A percentile compares a stretch with the other conserved stretches of the same genome.
phyloP scores from a whole-genome alignment of 2,888 invertebrate species.

The Phortica okadai region DNA sequence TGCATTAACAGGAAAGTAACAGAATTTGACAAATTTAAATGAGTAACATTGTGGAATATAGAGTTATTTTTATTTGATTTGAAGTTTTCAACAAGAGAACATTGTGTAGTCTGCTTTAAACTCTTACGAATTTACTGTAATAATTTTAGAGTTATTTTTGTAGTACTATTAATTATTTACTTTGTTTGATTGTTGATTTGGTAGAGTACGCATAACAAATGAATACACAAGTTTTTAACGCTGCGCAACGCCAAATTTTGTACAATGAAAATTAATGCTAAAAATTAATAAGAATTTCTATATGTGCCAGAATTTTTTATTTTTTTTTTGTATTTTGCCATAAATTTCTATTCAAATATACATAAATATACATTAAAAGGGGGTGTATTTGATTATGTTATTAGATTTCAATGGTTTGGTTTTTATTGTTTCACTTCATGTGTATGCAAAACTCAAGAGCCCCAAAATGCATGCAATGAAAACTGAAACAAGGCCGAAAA shows the following conservation, averaged over 20 bases:
- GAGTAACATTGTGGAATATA: no score
- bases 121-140: no score
- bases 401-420: neutral
- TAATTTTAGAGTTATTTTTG: no score
- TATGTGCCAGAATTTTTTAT: neutral
- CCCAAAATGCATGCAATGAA: conserved; percentile 47
- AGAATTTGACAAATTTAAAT: no score
- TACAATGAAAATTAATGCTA: neutral
- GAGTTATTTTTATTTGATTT: no score
- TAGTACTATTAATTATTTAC: no score
- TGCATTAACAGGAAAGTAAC: no score
- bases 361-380: neutral
- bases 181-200: no score
- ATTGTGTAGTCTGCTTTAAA: no score
- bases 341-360: neutral
- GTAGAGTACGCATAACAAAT: neutral
- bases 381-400: neutral
- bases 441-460: conserved; percentile 46
- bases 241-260: neutral
- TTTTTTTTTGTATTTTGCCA: no score
- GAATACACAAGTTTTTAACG: neutral
- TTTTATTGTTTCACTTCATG: conserved; percentile 35
- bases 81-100: no score
- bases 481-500: conserved; percentile 5
- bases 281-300: neutral